Base-by-base conservation (phyloP, 2,797 vertebrate species). In the Bufotes viridis region DNA sequence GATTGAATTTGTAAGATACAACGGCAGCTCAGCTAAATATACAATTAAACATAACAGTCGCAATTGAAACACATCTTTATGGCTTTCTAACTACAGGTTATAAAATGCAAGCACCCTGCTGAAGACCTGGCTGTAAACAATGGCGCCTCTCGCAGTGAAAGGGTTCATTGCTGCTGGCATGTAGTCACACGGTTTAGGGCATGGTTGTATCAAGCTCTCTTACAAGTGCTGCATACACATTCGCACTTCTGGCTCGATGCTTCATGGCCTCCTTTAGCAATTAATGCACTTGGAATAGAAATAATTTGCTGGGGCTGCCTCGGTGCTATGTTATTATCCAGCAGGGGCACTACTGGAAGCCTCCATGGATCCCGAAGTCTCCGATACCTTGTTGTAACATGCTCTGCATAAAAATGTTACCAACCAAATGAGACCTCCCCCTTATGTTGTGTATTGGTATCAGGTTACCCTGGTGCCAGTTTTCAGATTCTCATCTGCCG, bases 21-120 rank as follows among this genome's bases (percentile, higher is more conserved):
- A 61, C 14, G 70, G 60, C 55, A n/a, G 55, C 34, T 5, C 14
- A 14, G 29, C 13, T 75, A 84, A 75, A 42, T 61, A n/a, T 74
- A 61, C 70, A 75, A 85, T 85, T 76, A 85, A 75, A 67, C 84
- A 63, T 63, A 78, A 85, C 70, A 51, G 83, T 61, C n/a, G n/a
- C 70, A n/a, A 63, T 26, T 63, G 57, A 63, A 24, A 42, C 51
- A 51, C 18, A 75, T 76, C 29, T 76, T 85, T 85, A 76, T 51
- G n/a, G 34, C 70, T 84, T 60, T 20, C 29, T 75, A 75, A 61
- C 55, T 60, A 26, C 20, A 63, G 58, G 70, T 26, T 51, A 60
- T 60, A 58, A 84, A 84, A 84, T 4, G 2, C 17, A 15, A 75
- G 49, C 49, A 29, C 81, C n/a, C n/a, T 20, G 67, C 42, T 24